phyloP scores from a whole-genome alignment of 2,797 vertebrate genomes.

The Anas bahamensis region DNA sequence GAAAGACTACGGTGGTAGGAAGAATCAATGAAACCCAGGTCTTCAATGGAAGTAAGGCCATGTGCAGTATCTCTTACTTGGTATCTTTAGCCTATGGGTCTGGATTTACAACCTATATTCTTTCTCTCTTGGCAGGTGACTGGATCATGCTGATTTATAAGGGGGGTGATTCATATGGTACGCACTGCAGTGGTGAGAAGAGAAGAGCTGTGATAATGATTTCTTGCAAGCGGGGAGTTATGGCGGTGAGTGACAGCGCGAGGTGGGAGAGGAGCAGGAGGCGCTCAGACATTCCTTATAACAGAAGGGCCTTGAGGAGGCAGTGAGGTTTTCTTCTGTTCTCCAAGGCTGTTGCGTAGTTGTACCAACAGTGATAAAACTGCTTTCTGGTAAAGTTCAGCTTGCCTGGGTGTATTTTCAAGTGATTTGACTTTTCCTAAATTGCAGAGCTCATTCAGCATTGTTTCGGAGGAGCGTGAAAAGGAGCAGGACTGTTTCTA shows the following conservation, averaged over 20 bases:
- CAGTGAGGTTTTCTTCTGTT: background rate
- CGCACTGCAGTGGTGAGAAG: slow-evolving; percentile 81
- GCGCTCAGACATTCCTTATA: background rate
- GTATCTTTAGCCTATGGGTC: background rate
- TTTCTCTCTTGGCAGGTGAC: slow-evolving; percentile 81
- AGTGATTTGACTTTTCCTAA: background rate
- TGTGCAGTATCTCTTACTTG: background rate
- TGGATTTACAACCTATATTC: background rate
- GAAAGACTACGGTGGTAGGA: slow-evolving; percentile 80
- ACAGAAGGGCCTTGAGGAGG: background rate
- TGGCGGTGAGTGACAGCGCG: slow-evolving; percentile 73
- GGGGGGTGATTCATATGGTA: slow-evolving; percentile 84
- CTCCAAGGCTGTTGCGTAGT: background rate
- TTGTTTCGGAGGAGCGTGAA: slow-evolving; percentile 84
- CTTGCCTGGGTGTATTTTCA: background rate
- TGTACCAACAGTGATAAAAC: background rate
- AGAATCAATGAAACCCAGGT: slow-evolving; percentile 83
- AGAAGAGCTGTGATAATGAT: slow-evolving; percentile 92
- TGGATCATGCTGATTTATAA: slow-evolving; percentile 93
- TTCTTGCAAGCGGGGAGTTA: slow-evolving; percentile 84
- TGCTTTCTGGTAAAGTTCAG: background rate
- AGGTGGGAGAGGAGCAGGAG: background rate
- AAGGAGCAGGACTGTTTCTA: slow-evolving; percentile 88
- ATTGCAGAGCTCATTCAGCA: slow-evolving; percentile 82
- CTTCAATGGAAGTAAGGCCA: slow-evolving; percentile 88